Percentiles rank a stretch among this genome's conserved stretches.
These are phyloP conservation scores for Acromyrmex charruanus DNA, from an alignment of 1,140 invertebrate species.

Conservation along the genomic window DNA sequence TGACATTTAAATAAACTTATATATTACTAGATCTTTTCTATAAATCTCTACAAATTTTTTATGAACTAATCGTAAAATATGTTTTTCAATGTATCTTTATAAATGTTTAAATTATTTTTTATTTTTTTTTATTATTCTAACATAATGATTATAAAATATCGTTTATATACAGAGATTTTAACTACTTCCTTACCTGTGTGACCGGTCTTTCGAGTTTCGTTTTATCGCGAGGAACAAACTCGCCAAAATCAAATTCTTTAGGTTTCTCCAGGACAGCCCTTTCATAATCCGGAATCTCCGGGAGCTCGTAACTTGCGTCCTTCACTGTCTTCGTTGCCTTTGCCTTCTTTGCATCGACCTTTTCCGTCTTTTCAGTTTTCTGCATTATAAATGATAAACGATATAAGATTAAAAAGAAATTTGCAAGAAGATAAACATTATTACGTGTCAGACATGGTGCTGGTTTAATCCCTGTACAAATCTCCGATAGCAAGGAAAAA, in stretches of 20 bases:
- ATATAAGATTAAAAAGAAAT: not conserved
- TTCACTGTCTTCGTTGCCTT: constrained; percentile 84
- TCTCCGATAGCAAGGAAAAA: not conserved
- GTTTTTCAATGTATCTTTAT: not conserved
- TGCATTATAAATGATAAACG: constrained; percentile 48
- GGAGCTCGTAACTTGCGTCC: constrained; percentile 88
- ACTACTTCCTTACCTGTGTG: constrained; percentile 78
- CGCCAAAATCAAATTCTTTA: constrained; percentile 84
- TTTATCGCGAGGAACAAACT: constrained; percentile 81
- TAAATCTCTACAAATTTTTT: not conserved
- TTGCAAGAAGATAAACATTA: not conserved
- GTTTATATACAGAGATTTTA: not conserved
- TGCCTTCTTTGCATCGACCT: constrained; percentile 81
- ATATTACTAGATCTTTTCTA: not conserved
- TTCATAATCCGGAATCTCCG: constrained; percentile 92
- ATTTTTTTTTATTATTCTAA: not conserved
- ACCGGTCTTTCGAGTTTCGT: constrained; percentile 83
- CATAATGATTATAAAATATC: not conserved
- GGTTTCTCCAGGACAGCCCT: constrained; percentile 90
- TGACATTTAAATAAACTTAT: not conserved
- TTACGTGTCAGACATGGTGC: not conserved
- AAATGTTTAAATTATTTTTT: constrained; percentile 14
- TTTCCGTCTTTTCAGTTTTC: constrained; percentile 84
- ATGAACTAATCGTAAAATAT: not conserved
- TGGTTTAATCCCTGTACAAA: constrained; percentile 2